Conservation (phyloP, 2,888 invertebrate species). For the Parapristionchus giblindavisi region DNA sequence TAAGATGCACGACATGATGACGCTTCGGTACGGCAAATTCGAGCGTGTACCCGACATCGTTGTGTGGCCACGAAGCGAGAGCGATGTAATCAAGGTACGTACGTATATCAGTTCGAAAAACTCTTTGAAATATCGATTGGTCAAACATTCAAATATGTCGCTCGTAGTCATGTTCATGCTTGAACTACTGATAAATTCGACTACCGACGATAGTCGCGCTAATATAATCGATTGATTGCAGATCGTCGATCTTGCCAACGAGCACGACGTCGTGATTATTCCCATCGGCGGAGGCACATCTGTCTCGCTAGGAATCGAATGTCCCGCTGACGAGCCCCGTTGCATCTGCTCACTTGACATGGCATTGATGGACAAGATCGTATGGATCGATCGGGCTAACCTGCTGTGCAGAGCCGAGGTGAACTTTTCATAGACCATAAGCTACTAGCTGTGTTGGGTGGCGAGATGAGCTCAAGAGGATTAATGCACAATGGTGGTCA, state of each 20-base stretch:
- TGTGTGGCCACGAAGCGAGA: slow-evolving; percentile 81
- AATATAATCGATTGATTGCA: slow-evolving; percentile 36
- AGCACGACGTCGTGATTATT: slow-evolving; percentile 83
- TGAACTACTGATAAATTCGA: neutral
- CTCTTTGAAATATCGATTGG: neutral
- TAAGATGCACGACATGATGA: slow-evolving; percentile 83
- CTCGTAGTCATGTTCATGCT: neutral
- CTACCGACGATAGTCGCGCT: neutral
- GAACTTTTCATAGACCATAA: slow-evolving; percentile 81
- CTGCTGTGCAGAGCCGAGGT: slow-evolving; percentile 84
- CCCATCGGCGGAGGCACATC: slow-evolving; percentile 72
- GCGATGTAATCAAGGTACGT: slow-evolving; percentile 49
- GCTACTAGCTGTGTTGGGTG: too few species aligned
- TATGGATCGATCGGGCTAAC: slow-evolving; percentile 90
- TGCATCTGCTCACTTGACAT: slow-evolving; percentile 91
- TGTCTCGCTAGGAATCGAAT: slow-evolving; percentile 65
- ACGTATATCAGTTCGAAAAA: neutral
- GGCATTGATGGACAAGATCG: slow-evolving; percentile 89
- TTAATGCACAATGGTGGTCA: neutral
- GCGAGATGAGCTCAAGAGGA: neutral
- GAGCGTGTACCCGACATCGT: slow-evolving; percentile 92
- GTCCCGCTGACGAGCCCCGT: slow-evolving; percentile 76
- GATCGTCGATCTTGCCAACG: slow-evolving; percentile 82
- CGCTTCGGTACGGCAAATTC: slow-evolving; percentile 77
- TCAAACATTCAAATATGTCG: neutral